Conservation (phyloP, 2,797 vertebrate genomes). For the Intellagama lesueurii region DNA sequence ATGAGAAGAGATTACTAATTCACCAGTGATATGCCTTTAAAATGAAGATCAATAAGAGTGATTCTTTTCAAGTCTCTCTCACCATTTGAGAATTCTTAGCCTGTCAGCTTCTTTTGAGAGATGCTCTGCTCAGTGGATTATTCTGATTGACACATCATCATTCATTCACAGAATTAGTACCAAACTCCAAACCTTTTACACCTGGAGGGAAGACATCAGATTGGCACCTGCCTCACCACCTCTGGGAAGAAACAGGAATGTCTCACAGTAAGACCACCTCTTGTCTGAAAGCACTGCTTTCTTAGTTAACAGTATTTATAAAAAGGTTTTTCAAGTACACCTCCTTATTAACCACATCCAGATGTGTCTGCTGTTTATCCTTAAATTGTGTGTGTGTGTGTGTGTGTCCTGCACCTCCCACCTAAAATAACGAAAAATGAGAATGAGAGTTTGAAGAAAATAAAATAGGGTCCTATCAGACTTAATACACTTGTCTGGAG, state of each 20-base stretch:
- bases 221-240: background rate
- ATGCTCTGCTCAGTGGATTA: background rate
- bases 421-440: background rate
- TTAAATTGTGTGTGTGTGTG: background rate
- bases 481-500: background rate
- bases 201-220: background rate
- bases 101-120: background rate
- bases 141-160: background rate
- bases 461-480: background rate
- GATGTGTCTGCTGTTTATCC: background rate
- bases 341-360: background rate
- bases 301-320: background rate
- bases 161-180: constrained; percentile 4
- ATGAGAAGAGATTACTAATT: background rate
- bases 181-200: background rate
- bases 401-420: too few species aligned
- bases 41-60: background rate
- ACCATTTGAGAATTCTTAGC: background rate
- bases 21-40: background rate
- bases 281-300: background rate
- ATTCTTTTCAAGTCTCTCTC: background rate
- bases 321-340: background rate
- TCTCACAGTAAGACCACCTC: background rate
- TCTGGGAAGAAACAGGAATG: background rate
- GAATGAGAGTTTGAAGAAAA: too few species aligned